A percentile compares a stretch with the other conserved stretches of the same genome.
Conservation (phyloP, 2,797 vertebrate species). For the Limosa lapponica region DNA sequence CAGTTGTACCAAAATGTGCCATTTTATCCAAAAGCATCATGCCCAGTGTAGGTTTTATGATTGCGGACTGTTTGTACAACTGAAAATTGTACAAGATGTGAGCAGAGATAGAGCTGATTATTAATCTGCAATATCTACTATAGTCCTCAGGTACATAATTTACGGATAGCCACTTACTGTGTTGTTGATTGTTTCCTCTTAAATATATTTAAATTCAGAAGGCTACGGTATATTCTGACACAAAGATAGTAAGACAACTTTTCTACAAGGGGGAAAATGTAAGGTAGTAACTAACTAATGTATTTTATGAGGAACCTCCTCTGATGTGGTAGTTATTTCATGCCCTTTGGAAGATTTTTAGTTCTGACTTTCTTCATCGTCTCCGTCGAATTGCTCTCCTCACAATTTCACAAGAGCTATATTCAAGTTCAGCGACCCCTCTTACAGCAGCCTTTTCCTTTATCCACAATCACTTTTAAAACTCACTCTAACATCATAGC, state of each 20-base stretch:
- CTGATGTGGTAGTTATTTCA: constrained; percentile 13
- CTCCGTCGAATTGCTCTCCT: neutral
- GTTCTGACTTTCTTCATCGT: constrained; percentile 3
- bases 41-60: neutral
- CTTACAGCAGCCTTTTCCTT: constrained; percentile 26
- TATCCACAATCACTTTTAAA: constrained; percentile 14
- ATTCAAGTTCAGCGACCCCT: constrained; percentile 30
- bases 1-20: neutral
- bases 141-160: constrained; percentile 45
- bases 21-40: neutral
- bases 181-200: constrained; percentile 41
- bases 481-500: constrained; percentile 19
- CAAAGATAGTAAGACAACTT: constrained; percentile 65
- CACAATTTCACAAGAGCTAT: neutral
- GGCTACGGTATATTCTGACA: constrained; percentile 63
- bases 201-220: constrained; percentile 58
- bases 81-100: constrained; percentile 21
- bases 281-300: constrained; percentile 29
- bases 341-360: constrained; percentile 57
- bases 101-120: constrained; percentile 30
- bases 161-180: neutral
- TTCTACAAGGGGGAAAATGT: constrained; percentile 36
- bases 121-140: constrained; percentile 58
- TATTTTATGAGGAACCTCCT: neutral
- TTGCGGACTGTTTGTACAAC: neutral